Percentiles rank a stretch among this genome's conserved stretches.
Conservation (phyloP, 2,113 vertebrate genomes). For the Gobiocypris rarus region DNA sequence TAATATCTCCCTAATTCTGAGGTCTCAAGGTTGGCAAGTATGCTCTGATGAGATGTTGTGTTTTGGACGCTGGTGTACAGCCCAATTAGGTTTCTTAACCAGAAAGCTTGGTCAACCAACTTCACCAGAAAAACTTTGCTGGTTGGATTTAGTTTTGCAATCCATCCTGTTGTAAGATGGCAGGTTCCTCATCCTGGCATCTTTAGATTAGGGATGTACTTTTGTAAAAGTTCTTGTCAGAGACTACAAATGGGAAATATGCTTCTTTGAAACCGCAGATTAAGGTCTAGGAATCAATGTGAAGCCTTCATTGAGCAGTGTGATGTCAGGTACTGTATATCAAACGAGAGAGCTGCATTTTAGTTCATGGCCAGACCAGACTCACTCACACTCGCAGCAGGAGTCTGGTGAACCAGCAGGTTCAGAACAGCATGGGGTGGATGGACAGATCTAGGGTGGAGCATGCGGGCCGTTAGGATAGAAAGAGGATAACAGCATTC, state of each 20-base stretch:
- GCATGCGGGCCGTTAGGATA: not conserved
- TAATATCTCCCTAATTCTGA: no score
- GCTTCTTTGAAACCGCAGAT: not conserved
- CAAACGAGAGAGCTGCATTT: slow-evolving; percentile 2
- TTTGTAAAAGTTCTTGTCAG: slow-evolving; percentile 49
- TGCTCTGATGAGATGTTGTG: no score
- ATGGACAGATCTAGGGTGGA: slow-evolving; percentile 15
- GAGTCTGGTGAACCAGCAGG: slow-evolving; percentile 9
- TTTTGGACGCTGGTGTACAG: not conserved
- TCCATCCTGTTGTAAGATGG: not conserved
- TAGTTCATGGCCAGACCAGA: slow-evolving; percentile 23
- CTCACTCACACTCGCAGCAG: slow-evolving; percentile 12
- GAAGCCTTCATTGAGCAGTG: not conserved
- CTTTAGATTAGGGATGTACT: not conserved
- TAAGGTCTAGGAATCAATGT: slow-evolving; percentile 1
- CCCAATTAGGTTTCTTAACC: not conserved
- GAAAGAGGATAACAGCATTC: slow-evolving; percentile 1
- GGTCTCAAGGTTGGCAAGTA: no score
- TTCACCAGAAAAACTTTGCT: not conserved
- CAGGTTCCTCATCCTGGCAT: not conserved
- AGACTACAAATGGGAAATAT: not conserved
- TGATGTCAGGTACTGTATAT: slow-evolving; percentile 22
- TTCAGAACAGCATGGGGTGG: slow-evolving; percentile 29
- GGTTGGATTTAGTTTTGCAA: not conserved
- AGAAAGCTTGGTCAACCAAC: not conserved